Percentiles rank a stretch among this genome's conserved stretches.
Conservation (phyloP, 1,140 invertebrate species). For the Diabrotica undecimpunctata region DNA sequence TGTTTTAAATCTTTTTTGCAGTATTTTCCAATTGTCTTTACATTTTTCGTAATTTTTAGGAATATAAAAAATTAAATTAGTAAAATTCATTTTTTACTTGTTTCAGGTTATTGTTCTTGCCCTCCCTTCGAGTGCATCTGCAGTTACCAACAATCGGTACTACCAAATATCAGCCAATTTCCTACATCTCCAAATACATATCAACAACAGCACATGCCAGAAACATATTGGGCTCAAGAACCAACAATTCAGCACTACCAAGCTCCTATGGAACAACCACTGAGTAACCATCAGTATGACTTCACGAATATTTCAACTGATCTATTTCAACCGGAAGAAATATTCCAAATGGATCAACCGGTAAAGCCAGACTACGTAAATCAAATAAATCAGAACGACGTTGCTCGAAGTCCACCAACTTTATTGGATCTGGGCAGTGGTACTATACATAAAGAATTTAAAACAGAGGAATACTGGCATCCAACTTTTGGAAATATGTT, state of each 20-base stretch:
- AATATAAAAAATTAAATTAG: background rate
- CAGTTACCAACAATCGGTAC: conserved; percentile 45
- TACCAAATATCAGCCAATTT: conserved; percentile 33
- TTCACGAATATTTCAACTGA: conserved; percentile 58
- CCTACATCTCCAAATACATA: conserved; percentile 34
- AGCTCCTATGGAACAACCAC: background rate
- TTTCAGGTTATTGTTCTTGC: conserved; percentile 61
- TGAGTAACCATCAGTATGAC: conserved; percentile 45
- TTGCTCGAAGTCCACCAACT: conserved; percentile 61
- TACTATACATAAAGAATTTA: conserved; percentile 55
- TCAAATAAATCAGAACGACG: conserved; percentile 46
- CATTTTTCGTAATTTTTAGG: too few relatives aligned
- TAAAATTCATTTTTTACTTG: conserved; percentile 27
- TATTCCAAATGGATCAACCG: conserved; percentile 72
- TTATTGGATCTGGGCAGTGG: conserved; percentile 68
- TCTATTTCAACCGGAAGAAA: conserved; percentile 73
- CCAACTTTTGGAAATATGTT: conserved; percentile 28
- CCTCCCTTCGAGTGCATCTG: conserved; percentile 64
- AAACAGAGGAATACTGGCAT: conserved; percentile 52
- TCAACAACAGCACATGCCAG: conserved; percentile 36
- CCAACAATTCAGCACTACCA: conserved; percentile 20
- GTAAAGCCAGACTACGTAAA: conserved; percentile 58
- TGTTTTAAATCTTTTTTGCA: too few relatives aligned
- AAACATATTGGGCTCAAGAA: conserved; percentile 43
- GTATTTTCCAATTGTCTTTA: too few relatives aligned